phyloP scores from a whole-genome alignment of 2,888 invertebrate species.

The Ophion ventricosus region DNA sequence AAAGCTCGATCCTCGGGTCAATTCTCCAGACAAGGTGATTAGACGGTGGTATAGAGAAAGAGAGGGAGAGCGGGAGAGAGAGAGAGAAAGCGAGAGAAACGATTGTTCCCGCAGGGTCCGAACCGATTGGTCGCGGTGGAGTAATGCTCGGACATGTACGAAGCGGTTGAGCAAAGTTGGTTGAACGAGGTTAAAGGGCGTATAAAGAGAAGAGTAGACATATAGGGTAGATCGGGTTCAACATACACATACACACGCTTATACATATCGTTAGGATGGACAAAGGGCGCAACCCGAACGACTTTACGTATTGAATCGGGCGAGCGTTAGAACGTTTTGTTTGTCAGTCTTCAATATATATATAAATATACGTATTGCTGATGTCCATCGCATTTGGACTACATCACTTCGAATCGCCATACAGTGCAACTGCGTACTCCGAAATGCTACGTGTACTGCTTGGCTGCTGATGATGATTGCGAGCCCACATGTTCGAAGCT shows the following conservation, averaged over 20 bases:
- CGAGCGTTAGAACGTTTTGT: conserved; percentile 21
- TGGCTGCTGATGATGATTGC: conserved; percentile 76
- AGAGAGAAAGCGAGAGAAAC: background rate
- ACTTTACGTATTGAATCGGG: background rate
- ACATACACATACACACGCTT: background rate
- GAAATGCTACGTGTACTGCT: conserved; percentile 47
- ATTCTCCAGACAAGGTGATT: conserved; percentile 52
- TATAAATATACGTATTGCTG: background rate
- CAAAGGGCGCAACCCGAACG: background rate
- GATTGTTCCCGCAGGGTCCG: conserved; percentile 39
- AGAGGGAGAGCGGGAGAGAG: no score
- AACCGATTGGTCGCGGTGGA: conserved; percentile 48
- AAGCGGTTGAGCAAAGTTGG: conserved; percentile 43
- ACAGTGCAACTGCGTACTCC: conserved; percentile 24
- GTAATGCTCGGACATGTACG: conserved; percentile 35
- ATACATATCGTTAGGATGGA: background rate
- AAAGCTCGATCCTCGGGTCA: conserved; percentile 28
- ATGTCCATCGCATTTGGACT: conserved; percentile 44
- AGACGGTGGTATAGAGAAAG: conserved; percentile 31
- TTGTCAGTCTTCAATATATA: conserved; percentile 1
- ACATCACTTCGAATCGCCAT: conserved; percentile 46
- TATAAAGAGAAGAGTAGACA: background rate
- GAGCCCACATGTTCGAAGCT: conserved; percentile 78
- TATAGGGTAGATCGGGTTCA: conserved; percentile 21
- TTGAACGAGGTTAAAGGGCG: conserved; percentile 39